Base-by-base conservation (phyloP, 2,113 vertebrate genomes). In the Danio rerio region DNA sequence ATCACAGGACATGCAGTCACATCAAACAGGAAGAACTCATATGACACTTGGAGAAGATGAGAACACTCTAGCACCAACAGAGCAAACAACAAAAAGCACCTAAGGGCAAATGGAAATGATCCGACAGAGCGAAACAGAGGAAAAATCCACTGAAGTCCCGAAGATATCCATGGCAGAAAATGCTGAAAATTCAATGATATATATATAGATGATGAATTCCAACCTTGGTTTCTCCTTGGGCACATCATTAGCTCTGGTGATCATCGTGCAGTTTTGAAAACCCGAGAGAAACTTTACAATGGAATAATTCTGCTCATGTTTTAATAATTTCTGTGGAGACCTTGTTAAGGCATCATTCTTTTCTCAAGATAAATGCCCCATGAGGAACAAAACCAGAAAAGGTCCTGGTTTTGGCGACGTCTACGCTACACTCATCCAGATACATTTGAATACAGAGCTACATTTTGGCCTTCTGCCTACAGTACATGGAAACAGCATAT, bases 301-400 rank as follows among this genome's bases (percentile, higher is more conserved):
- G 3, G 40, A 61, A 52, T 20, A 18, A 10, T 50, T 59, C 21
- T 59, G 20, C 12, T 5, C 12, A 75, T 31, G 45, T 52, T 78
- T 78, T 83, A 78, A 78, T 58, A 15, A 68, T 61, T 53, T 77
- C 53, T 42, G 73, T 62, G 43, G 31, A 83, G 74, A 50, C 74
- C 43, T 62, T 71, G 81, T 45, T 70, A 78, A 16, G 20, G 16
- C 18, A n/a, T 49, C 4, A 7, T 43, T 7, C 9, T 52, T n/a
- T 62, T 71, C 73, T 62, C 55, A 71, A 9, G 45, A 83, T 62
- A 53, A 69, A 70, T 47, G 16, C 61, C 53, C 9, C 9, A n/a
- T 9, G 49, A 73, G 52, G 9, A 75, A 75, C 0, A 58, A 62
- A 55, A 65, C 6, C 21, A 61, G 55, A 47, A 15, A 61, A 16